Conservation (phyloP, 2,888 invertebrate species). For the Hypsopygia costalis region DNA sequence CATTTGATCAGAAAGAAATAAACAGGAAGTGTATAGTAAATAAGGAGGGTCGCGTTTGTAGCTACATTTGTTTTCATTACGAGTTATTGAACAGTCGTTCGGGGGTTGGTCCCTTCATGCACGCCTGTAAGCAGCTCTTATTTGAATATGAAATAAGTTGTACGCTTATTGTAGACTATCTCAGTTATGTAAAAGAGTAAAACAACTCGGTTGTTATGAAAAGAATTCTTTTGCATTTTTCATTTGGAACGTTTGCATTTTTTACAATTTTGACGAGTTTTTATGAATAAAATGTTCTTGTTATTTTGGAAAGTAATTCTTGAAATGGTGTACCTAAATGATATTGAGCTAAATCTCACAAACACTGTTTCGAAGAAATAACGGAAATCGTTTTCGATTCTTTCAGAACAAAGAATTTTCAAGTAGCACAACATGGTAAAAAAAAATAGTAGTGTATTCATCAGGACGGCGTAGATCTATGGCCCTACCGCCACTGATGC, state of each 20-base stretch:
- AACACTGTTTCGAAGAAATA: no score
- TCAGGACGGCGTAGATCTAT: no score
- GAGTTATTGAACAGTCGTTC: conserved; percentile 52
- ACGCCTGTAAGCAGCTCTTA: conserved; percentile 41
- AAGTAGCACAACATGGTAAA: no score
- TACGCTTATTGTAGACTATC: conserved; percentile 2
- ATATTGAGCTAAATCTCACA: no score
- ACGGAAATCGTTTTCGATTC: no score
- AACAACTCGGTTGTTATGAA: neutral
- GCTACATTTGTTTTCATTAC: conserved; percentile 66
- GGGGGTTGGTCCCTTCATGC: conserved; percentile 34
- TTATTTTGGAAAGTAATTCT: no score
- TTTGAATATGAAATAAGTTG: conserved; percentile 29
- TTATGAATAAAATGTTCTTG: no score
- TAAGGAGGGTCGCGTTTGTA: conserved; percentile 54
- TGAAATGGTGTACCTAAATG: no score
- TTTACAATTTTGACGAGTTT: neutral
- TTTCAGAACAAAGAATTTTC: no score
- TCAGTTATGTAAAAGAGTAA: neutral
- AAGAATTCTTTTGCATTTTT: neutral
- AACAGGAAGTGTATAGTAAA: conserved; percentile 46
- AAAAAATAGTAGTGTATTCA: no score
- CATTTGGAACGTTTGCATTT: neutral
- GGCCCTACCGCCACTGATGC: no score
- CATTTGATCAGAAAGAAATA: conserved; percentile 47